phyloP scores from a whole-genome alignment of 92 coral and sea anemone species.

The Nematostella vectensis region DNA sequence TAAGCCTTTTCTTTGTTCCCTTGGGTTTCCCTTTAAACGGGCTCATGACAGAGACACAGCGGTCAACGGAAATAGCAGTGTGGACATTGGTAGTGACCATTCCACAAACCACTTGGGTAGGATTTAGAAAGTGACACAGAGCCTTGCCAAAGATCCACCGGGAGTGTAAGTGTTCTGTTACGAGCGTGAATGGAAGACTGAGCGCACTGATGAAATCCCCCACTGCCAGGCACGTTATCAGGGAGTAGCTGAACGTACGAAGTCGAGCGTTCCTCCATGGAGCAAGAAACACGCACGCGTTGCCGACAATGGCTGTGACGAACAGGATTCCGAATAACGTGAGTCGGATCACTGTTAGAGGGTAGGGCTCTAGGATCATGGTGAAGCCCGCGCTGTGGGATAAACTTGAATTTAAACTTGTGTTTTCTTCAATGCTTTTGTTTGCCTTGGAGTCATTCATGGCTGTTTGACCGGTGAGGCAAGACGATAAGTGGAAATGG shows the following conservation, averaged over 20 bases:
- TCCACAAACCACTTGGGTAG: slow-evolving; percentile 54
- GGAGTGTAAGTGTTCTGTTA: slow-evolving; percentile 26
- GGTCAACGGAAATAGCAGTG: slow-evolving; percentile 44
- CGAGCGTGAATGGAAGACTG: slow-evolving; percentile 43
- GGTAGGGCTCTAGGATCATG: slow-evolving; percentile 34
- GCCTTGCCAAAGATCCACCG: slow-evolving; percentile 42
- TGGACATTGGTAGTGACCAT: slow-evolving; percentile 59
- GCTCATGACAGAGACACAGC: slow-evolving; percentile 36
- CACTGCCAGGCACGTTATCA: slow-evolving; percentile 39
- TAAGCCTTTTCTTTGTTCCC: not conserved
- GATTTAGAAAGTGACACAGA: slow-evolving; percentile 44
- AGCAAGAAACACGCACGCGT: slow-evolving; percentile 42
- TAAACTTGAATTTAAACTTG: too few species aligned
- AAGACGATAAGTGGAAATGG: too few species aligned
- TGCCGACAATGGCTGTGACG: slow-evolving; percentile 42
- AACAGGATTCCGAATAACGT: slow-evolving; percentile 36
- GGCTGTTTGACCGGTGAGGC: too few species aligned
- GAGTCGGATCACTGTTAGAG: slow-evolving; percentile 33
- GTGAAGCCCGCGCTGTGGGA: too few species aligned
- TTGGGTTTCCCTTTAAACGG: slow-evolving; percentile 21
- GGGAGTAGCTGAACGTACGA: slow-evolving; percentile 47
- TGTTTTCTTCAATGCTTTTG: too few species aligned
- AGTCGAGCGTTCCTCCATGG: slow-evolving; percentile 36
- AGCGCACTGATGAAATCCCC: slow-evolving; percentile 48
- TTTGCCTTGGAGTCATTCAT: too few species aligned